phyloP scores from a whole-genome alignment of 2,888 invertebrate genomes.

The Alsophila aescularia region DNA sequence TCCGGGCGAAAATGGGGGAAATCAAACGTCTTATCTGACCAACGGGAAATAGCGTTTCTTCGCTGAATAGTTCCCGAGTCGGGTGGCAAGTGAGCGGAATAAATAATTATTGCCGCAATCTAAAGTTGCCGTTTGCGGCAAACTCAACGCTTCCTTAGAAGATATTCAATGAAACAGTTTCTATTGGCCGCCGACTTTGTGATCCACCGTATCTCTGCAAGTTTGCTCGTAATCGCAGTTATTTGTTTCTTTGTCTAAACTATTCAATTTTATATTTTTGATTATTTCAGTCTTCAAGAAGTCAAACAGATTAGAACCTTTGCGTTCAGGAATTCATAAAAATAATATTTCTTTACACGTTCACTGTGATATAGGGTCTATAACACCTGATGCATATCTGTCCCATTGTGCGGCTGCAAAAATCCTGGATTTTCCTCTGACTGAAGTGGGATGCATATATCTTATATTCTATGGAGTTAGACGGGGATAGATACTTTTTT shows the following conservation, averaged over 20 bases:
- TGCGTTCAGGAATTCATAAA: too few species aligned
- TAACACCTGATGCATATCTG: too few species aligned
- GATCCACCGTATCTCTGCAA: constrained; percentile 38
- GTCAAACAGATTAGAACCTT: too few species aligned
- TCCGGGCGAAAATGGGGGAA: constrained; percentile 78
- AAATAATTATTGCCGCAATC: constrained; percentile 82
- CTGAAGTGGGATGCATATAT: too few species aligned
- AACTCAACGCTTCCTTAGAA: constrained; percentile 54
- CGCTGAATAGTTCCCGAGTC: constrained; percentile 79
- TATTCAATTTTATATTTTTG: constrained; percentile 7
- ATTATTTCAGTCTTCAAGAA: too few species aligned
- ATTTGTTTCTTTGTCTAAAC: constrained; percentile 26
- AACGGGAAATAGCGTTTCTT: constrained; percentile 81
- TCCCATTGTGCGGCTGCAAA: too few species aligned
- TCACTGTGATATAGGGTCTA: too few species aligned
- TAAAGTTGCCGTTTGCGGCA: constrained; percentile 68
- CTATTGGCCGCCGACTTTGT: constrained; percentile 58
- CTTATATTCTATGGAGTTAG: too few species aligned
- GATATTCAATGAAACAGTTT: constrained; percentile 76
- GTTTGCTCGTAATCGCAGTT: constrained; percentile 33
- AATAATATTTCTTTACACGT: too few species aligned
- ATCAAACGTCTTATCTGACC: constrained; percentile 85
- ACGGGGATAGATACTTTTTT: too few species aligned
- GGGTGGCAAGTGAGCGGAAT: constrained; percentile 81
- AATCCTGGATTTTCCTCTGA: too few species aligned